Percentiles rank a stretch among this genome's conserved stretches.
Conservation (phyloP, 1,140 invertebrate genomes). For the Drosophila watanabei region DNA sequence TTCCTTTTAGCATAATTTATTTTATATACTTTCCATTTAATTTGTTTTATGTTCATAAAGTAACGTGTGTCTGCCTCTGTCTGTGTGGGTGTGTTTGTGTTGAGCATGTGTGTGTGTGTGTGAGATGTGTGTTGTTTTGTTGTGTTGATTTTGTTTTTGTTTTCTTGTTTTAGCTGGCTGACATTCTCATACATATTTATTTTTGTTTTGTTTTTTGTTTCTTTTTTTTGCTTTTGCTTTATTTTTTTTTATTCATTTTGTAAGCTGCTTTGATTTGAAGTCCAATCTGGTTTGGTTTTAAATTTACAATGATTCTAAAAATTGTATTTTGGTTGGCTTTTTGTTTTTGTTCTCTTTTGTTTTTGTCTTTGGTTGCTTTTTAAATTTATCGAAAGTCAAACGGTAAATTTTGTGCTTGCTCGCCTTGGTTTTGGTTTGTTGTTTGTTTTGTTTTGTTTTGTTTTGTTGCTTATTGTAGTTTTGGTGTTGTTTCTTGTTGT, state of each 20-base stretch:
- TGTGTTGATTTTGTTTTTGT: conserved; percentile 37
- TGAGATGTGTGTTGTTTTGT: conserved; percentile 27
- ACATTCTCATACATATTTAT: conserved; percentile 27
- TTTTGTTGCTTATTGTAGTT: conserved; percentile 44
- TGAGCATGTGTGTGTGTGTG: conserved; percentile 32
- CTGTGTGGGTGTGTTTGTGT: conserved; percentile 33
- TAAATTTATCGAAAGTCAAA: conserved; percentile 58
- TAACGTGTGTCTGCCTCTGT: conserved; percentile 80
- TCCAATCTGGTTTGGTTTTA: conserved; percentile 44
- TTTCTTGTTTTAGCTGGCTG: conserved; percentile 45
- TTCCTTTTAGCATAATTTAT: conserved; percentile 81
- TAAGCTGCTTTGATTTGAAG: conserved; percentile 55
- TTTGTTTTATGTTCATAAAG: conserved; percentile 81
- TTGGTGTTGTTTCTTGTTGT: conserved; percentile 51
- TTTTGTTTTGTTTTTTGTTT: conserved; percentile 16
- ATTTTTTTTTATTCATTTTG: conserved; percentile 16
- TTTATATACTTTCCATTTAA: conserved; percentile 83
- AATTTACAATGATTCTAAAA: conserved; percentile 62
- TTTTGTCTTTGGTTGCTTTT: conserved; percentile 12
- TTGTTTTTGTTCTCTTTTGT: background rate
- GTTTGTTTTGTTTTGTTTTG: conserved; percentile 25
- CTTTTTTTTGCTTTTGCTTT: conserved; percentile 5
- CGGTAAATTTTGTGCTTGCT: conserved; percentile 54
- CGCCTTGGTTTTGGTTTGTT: conserved; percentile 47
- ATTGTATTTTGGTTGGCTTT: conserved; percentile 32